Evolutionary conservation across 2,113 vertebrate genomes (phyloP).

Genomic region (Rhombomys opimus): DNA sequence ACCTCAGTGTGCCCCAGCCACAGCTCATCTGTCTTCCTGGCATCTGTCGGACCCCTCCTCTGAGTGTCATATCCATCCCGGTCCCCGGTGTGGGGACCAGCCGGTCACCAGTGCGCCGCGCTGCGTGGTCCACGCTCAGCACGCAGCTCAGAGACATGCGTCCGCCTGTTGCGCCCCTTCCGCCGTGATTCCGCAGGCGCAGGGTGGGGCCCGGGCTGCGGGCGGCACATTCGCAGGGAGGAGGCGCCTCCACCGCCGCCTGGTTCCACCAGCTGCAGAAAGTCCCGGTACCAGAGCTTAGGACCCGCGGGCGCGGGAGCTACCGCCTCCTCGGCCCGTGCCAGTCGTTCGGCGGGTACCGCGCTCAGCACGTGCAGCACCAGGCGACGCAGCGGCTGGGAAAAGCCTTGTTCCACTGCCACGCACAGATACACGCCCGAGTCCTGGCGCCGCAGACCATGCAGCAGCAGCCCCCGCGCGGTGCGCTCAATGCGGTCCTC

Average conservation of each 20-base stretch:
- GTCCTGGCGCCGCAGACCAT: slow-evolving; percentile 90
- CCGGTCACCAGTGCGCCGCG: slow-evolving; percentile 86
- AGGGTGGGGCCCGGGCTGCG: slow-evolving; percentile 71
- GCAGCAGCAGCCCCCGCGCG: slow-evolving; percentile 92
- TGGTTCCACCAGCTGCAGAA: slow-evolving; percentile 96
- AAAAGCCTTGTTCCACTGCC: slow-evolving; percentile 95
- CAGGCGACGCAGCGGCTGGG: slow-evolving; percentile 93
- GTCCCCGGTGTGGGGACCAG: slow-evolving; percentile 2
- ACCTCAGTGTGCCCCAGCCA: not conserved
- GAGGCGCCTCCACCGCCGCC: slow-evolving; percentile 85
- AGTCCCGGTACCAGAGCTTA: slow-evolving; percentile 97
- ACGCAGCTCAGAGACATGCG: slow-evolving; percentile 88
- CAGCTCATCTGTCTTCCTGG: not conserved
- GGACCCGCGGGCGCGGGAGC: slow-evolving; percentile 82
- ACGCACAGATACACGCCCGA: slow-evolving; percentile 93
- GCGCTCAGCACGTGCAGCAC: slow-evolving; percentile 91
- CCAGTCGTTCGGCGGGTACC: slow-evolving; percentile 81
- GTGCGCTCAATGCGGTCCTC: slow-evolving; percentile 91
- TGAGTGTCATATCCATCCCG: not conserved
- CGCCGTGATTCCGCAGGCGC: slow-evolving; percentile 87
- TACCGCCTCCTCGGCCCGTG: slow-evolving; percentile 64
- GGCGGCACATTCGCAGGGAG: slow-evolving; percentile 92
- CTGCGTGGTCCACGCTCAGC: slow-evolving; percentile 93
- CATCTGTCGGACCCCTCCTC: slow-evolving; percentile 17
- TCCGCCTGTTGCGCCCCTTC: slow-evolving; percentile 93